These are phyloP conservation scores for Temnopleurus reevesii DNA, from an alignment of 53 echinoderm and acorn worm genomes.

Conservation along the genomic window DNA sequence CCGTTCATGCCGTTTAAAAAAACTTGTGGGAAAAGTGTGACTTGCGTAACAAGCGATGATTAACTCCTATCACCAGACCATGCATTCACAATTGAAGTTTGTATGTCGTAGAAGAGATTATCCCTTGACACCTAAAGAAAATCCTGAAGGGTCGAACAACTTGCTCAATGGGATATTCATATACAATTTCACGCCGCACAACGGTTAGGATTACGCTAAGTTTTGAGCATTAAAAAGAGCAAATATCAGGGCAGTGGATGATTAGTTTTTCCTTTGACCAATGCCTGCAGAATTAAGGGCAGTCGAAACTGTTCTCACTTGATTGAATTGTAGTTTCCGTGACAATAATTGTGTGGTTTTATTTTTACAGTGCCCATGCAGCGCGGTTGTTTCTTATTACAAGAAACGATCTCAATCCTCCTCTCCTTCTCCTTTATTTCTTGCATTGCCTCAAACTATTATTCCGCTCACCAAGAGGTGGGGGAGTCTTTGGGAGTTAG, in stretches of 20 bases:
- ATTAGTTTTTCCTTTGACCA: background rate
- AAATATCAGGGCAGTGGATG: background rate
- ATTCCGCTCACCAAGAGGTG: background rate
- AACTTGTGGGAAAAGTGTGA: background rate
- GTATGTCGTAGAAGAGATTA: slow-evolving; percentile 3
- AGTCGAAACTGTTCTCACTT: slow-evolving; percentile 9
- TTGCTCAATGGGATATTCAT: background rate
- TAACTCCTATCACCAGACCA: background rate
- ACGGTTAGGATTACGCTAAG: background rate
- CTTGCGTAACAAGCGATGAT: background rate
- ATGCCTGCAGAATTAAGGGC: background rate
- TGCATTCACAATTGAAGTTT: background rate
- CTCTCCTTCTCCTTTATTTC: background rate
- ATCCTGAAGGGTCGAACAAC: background rate
- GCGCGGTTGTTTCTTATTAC: slow-evolving; percentile 41
- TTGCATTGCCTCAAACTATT: background rate
- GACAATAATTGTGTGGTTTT: background rate
- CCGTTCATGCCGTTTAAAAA: no score
- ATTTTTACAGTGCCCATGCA: background rate
- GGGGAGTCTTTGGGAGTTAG: background rate
- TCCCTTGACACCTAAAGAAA: background rate
- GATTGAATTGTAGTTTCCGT: background rate
- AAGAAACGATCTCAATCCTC: background rate
- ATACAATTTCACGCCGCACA: slow-evolving; percentile 2
- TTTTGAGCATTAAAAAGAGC: background rate